Evolutionary conservation across 2,113 vertebrate species (phyloP), one percentile per base, ranked within the genome.

Genomic region (Barnardius zonarius): DNA sequence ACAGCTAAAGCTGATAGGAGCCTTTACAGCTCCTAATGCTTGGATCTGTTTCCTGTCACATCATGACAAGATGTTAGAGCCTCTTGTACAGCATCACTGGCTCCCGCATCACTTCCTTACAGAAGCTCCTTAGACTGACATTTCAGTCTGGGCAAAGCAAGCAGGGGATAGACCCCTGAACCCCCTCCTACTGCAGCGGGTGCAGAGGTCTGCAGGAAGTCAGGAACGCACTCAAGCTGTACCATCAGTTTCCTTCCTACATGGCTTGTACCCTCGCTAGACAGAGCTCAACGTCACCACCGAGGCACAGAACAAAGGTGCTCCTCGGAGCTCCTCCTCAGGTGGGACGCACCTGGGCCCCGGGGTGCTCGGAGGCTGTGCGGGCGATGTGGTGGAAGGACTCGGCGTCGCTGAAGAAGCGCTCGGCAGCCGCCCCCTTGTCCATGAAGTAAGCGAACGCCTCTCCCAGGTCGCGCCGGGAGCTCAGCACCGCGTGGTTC

Each of bases 391-490:
- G 97, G 44, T 96, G 98, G 95, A 99, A 99, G 8, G 81, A 73
- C 16, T 98, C 98, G 1, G 96, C 88, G 9, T 99, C 97, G 5
- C 98, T 99, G 96, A 99, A 99, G 98, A 99, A 99, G 41, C 99
- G 98, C 97, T 99, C 99, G 0, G 99, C 99, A 1, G 99, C 99
- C 0, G 99, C 99, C 61, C 99, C 99, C 25, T 97, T 98, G 57
- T 88, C 98, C 99, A 99, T 99, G 97, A 98, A 99, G 86, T 99
- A 98, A 74, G 98, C 10, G 28, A 99, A 99, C 7, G 99, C 95
- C 92, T 99, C 99, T 86, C 97, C 97, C 83, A 99, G 96, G 87
- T 99, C 98, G 80, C 98, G 97, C 49, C 95, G 75, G 23, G 99
- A 98, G 91, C 70, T 98, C 75, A 99, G 86, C 2, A 99, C 97